Evolutionary conservation across 2,888 invertebrate species (phyloP).

Genomic region (Agrotis clavis): DNA sequence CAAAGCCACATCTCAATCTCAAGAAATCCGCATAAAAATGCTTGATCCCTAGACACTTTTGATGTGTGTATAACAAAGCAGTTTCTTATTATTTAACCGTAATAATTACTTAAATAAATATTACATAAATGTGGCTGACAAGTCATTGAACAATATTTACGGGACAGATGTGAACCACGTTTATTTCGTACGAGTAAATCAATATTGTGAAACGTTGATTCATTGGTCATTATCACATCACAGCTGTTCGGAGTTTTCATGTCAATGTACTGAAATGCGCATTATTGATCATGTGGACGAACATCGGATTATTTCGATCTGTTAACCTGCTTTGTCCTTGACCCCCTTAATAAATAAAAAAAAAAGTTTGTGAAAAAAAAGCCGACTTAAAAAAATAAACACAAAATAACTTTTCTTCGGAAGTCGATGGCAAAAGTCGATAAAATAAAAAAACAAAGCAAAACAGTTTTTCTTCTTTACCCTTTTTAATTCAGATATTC

Average conservation of each 20-base stretch:
- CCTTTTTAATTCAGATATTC: no score
- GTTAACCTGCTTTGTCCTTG: no score
- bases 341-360: no score
- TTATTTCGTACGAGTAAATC: slow-evolving; percentile 10
- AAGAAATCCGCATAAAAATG: no score
- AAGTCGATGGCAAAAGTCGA: no score
- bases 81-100: not conserved
- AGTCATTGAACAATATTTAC: slow-evolving; percentile 10
- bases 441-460: no score
- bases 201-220: slow-evolving; percentile 7
- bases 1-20: no score
- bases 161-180: not conserved
- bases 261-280: slow-evolving; percentile 19
- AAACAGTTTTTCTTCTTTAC: no score
- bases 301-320: not conserved
- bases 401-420: no score
- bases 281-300: not conserved
- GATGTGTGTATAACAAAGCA: not conserved
- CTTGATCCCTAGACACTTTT: no score
- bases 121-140: not conserved
- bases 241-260: slow-evolving; percentile 10
- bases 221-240: slow-evolving; percentile 22
- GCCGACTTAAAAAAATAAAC: no score
- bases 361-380: no score
- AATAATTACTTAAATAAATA: slow-evolving; percentile 9